These are phyloP conservation scores for Quadriops clusia DNA, from an alignment of 2,888 invertebrate genomes.

Conservation along the genomic window DNA sequence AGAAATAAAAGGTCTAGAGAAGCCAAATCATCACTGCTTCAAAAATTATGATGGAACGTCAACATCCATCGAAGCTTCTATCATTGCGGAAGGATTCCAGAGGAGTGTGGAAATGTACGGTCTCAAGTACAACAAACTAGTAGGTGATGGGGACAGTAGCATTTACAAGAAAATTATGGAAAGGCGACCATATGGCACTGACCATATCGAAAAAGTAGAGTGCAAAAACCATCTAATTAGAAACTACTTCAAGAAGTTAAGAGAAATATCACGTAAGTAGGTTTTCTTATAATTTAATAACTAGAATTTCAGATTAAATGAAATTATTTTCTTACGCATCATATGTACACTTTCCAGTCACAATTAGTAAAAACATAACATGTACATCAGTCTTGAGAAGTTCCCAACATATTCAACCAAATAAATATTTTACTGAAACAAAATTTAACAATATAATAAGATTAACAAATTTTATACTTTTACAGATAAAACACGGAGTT, in stretches of 20 bases:
- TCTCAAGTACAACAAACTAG: constrained; percentile 21
- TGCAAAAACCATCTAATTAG: constrained; percentile 24
- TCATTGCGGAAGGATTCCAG: constrained; percentile 25
- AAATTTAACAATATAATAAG: too few relatives aligned
- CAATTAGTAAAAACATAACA: too few relatives aligned
- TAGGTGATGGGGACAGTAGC: constrained; percentile 30
- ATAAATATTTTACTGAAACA: too few relatives aligned
- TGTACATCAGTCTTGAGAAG: too few relatives aligned
- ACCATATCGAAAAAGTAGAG: constrained; percentile 23
- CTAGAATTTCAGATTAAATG: too few relatives aligned
- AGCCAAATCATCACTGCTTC: constrained; percentile 22
- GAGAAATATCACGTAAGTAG: constrained; percentile 11
- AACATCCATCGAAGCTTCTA: constrained; percentile 27
- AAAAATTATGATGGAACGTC: constrained; percentile 27
- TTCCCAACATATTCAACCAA: too few relatives aligned
- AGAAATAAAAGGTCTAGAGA: constrained; percentile 13
- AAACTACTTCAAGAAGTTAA: constrained; percentile 12
- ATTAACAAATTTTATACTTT: not conserved
- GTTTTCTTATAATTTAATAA: too few relatives aligned
- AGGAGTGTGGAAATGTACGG: constrained; percentile 21
- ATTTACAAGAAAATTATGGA: constrained; percentile 22
- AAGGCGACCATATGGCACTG: constrained; percentile 18
- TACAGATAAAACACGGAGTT: constrained; percentile 3
- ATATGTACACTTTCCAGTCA: too few relatives aligned
- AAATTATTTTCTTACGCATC: too few relatives aligned